Conservation (phyloP, 2,113 vertebrate genomes). For the Silurus asotus region DNA sequence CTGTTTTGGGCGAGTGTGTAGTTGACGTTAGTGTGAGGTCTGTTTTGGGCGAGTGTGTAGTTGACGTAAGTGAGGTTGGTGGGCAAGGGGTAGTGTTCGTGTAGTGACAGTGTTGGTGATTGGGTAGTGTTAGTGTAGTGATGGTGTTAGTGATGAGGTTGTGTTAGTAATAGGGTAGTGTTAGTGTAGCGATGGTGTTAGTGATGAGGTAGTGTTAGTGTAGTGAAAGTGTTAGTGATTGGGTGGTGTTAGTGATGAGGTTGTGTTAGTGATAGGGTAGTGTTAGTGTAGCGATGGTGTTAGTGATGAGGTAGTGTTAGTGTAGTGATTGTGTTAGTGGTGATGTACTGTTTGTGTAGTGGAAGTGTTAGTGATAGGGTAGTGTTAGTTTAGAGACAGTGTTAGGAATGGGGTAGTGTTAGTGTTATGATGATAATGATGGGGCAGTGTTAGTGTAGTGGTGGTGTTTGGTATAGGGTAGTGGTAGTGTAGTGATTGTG, state of each 20-base stretch:
- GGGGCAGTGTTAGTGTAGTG: not conserved
- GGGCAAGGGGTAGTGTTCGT: not conserved
- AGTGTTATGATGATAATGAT: not conserved
- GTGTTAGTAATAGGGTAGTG: not conserved
- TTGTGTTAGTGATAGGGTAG: not conserved
- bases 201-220: too few relatives aligned
- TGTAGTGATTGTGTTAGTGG: too few relatives aligned
- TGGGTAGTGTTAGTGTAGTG: not conserved
- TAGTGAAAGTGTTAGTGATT: not conserved
- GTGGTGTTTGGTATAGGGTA: not conserved
- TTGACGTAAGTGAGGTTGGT: not conserved
- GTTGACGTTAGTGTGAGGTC: too few relatives aligned
- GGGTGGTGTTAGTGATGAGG: not conserved
- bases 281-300: not conserved
- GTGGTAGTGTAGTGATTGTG: not conserved
- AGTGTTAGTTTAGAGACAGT: not conserved
- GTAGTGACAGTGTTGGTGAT: not conserved
- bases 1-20: too few relatives aligned
- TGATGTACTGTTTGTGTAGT: not conserved
- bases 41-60: too few relatives aligned
- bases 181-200: too few relatives aligned
- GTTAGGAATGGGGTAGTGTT: not conserved
- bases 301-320: not conserved
- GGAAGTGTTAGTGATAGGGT: not conserved
- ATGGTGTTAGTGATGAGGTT: not conserved